Percentiles rank a stretch among this genome's conserved stretches.
Conservation (phyloP, 2,797 vertebrate genomes). For the Aulostomus chinensis region DNA sequence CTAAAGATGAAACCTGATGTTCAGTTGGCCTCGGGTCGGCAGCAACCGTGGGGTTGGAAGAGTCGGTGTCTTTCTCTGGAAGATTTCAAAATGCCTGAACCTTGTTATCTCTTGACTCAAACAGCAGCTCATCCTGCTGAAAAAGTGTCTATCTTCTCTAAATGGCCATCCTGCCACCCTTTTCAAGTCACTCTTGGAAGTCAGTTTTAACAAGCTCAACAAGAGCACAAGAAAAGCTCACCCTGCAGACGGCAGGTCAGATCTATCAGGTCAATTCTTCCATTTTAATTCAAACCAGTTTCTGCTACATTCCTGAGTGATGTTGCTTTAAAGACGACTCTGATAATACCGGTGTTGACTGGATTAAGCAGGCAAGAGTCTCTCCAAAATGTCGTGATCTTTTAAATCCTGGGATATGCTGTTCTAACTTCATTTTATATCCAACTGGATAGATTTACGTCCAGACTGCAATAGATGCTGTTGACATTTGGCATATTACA, state of each 20-base stretch:
- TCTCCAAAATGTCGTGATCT: background rate
- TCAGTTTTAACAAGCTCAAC: background rate
- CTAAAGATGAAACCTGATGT: background rate
- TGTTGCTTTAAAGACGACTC: background rate
- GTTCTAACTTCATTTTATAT: background rate
- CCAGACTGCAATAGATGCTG: background rate
- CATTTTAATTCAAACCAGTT: too few relatives aligned
- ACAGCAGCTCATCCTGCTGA: too few relatives aligned
- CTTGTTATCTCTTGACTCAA: background rate
- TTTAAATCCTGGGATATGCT: background rate
- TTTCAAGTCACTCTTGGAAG: too few relatives aligned
- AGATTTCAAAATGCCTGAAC: background rate
- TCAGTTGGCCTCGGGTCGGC: background rate
- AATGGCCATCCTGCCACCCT: background rate
- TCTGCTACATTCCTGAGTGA: too few relatives aligned
- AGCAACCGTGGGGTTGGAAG: background rate
- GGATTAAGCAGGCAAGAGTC: background rate
- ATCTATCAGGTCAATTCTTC: too few relatives aligned
- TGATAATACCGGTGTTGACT: background rate
- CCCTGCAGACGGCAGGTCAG: background rate
- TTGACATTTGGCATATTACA: background rate
- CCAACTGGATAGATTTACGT: background rate
- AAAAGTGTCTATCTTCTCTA: too few relatives aligned
- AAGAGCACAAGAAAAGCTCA: background rate
- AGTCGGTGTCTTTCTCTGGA: fast-evolving